Evolutionary conservation across 1,140 invertebrate genomes (phyloP).

Genomic region (Galleria mellonella): DNA sequence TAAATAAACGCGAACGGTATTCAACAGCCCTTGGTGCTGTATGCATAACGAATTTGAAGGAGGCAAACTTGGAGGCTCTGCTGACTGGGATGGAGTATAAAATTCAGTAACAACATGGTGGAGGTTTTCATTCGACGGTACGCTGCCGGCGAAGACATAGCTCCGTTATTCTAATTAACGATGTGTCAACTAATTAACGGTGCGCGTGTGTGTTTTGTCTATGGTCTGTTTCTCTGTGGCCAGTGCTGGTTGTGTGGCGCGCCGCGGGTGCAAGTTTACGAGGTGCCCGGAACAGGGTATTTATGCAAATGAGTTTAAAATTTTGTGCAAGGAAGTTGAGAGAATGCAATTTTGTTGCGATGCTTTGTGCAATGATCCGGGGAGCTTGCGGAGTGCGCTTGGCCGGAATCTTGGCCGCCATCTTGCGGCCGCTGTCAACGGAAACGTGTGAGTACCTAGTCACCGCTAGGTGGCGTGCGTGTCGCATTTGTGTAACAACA

Average conservation of each 20-base stretch:
- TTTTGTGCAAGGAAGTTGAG: conserved; percentile 23
- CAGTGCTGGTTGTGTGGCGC: background rate
- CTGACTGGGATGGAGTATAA: conserved; percentile 74
- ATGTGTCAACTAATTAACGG: conserved; percentile 20
- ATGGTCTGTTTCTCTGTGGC: too few species aligned
- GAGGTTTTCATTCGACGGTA: conserved; percentile 69
- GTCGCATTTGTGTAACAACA: conserved; percentile 34
- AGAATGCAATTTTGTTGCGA: conserved; percentile 17
- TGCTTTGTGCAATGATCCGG: conserved; percentile 23
- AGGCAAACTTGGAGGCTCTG: conserved; percentile 73
- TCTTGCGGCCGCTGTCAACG: conserved; percentile 41
- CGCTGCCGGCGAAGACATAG: conserved; percentile 65
- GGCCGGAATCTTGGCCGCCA: conserved; percentile 33
- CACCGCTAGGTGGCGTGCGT: conserved; percentile 60
- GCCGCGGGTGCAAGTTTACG: conserved; percentile 9
- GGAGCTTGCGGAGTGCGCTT: conserved; percentile 17
- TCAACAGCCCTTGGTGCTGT: conserved; percentile 76
- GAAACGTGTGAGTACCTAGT: conserved; percentile 30
- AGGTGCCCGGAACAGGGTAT: conserved; percentile 8
- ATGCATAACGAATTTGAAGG: conserved; percentile 76
- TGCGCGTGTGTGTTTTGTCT: conserved; percentile 14
- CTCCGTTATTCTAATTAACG: conserved; percentile 59
- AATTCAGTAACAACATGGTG: conserved; percentile 74
- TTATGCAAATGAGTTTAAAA: conserved; percentile 36
- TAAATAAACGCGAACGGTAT: conserved; percentile 76